Evolutionary conservation across 1,140 invertebrate species (phyloP).

Genomic region (Drosophila persimilis): DNA sequence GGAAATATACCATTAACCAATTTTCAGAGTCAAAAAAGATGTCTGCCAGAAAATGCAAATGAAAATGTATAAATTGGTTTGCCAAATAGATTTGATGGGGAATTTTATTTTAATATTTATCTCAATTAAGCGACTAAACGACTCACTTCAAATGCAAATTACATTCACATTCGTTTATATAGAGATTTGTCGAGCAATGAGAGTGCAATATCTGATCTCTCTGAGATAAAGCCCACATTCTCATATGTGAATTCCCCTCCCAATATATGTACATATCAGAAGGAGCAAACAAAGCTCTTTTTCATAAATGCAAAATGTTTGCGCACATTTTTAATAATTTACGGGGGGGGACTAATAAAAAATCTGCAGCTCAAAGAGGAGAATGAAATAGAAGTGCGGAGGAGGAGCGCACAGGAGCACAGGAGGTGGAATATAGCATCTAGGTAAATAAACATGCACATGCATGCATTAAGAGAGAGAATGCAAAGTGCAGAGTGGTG

Average conservation of each 20-base stretch:
- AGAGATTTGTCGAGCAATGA: slow-evolving; percentile 47
- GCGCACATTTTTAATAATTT: slow-evolving; percentile 59
- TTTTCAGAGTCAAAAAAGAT: neutral
- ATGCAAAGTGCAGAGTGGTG: slow-evolving; percentile 12
- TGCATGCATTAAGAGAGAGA: slow-evolving; percentile 22
- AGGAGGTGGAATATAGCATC: slow-evolving; percentile 2
- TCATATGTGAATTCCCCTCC: neutral
- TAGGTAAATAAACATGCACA: slow-evolving; percentile 42
- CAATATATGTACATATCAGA: slow-evolving; percentile 8
- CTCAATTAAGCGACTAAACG: slow-evolving; percentile 75
- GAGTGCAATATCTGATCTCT: slow-evolving; percentile 41
- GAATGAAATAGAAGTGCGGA: slow-evolving; percentile 11
- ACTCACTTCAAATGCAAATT: slow-evolving; percentile 80
- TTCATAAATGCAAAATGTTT: slow-evolving; percentile 55
- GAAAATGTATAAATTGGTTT: no score
- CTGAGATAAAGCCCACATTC: neutral
- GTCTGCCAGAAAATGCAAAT: no score
- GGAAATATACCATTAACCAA: slow-evolving; percentile 10
- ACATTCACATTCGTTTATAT: slow-evolving; percentile 56
- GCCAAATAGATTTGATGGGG: slow-evolving; percentile 33
- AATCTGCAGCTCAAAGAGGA: slow-evolving; percentile 17
- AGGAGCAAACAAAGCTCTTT: slow-evolving; percentile 53
- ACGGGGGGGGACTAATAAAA: slow-evolving; percentile 42
- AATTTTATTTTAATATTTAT: slow-evolving; percentile 60
- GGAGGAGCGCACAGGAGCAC: neutral